Evolutionary conservation across 2,888 invertebrate genomes (phyloP).

Genomic region (Xestobium rufovillosum): DNA sequence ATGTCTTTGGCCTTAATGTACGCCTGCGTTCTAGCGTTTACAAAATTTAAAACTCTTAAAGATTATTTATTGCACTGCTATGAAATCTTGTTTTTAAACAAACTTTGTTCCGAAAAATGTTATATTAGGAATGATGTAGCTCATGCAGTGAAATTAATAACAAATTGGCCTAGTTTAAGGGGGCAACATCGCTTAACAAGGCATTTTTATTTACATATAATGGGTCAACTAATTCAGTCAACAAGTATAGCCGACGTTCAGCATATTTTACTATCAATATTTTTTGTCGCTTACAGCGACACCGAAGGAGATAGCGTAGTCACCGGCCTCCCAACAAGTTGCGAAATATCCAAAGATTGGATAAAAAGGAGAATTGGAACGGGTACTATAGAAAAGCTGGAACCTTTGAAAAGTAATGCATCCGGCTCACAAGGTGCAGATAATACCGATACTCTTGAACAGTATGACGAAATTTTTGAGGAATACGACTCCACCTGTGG

Average conservation of each 20-base stretch:
- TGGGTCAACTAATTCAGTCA: slow-evolving; percentile 12
- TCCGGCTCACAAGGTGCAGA: not conserved
- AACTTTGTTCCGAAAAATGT: not conserved
- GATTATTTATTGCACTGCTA: slow-evolving; percentile 7
- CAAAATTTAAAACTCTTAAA: slow-evolving; percentile 2
- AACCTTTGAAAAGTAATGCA: not conserved
- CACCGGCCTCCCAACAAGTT: slow-evolving; percentile 1
- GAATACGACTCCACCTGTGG: too few relatives aligned
- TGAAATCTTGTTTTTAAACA: slow-evolving; percentile 2
- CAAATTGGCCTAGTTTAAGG: slow-evolving; percentile 6
- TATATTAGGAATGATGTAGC: slow-evolving; percentile 8
- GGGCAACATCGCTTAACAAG: slow-evolving; percentile 8
- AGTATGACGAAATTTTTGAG: too few relatives aligned
- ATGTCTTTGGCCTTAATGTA: slow-evolving; percentile 17
- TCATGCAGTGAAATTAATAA: slow-evolving; percentile 6
- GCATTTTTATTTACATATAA: slow-evolving; percentile 8
- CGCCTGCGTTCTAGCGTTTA: slow-evolving; percentile 6
- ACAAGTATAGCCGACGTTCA: slow-evolving; percentile 7
- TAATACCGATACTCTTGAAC: slow-evolving; percentile 3
- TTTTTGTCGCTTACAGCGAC: slow-evolving; percentile 11
- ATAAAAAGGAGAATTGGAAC: slow-evolving; percentile 2
- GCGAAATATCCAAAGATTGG: slow-evolving; percentile 9
- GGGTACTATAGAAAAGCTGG: slow-evolving; percentile 4
- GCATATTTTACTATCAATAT: slow-evolving; percentile 8
- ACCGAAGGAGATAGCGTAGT: slow-evolving; percentile 8